Conservation (phyloP, 2,797 vertebrate genomes). For the Sphenodon punctatus region DNA sequence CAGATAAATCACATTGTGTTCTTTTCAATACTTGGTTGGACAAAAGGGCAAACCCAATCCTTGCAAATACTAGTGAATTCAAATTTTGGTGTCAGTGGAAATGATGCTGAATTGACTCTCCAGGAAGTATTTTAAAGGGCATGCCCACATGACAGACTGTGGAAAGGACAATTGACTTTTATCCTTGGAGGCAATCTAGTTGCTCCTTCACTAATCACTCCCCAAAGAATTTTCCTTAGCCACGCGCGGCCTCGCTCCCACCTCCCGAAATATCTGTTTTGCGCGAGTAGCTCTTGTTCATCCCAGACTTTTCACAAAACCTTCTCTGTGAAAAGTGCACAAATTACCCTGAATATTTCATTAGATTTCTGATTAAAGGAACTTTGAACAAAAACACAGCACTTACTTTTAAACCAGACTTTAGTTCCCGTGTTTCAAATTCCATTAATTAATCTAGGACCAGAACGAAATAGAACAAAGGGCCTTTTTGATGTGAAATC, state of each 20-base stretch:
- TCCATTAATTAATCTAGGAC: neutral
- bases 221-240: too few relatives aligned
- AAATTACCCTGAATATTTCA: fast-evolving
- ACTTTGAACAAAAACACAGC: fast-evolving
- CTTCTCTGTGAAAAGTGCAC: neutral
- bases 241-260: neutral
- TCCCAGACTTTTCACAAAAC: neutral
- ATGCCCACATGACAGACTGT: too few relatives aligned
- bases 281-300: neutral
- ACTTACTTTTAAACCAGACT: fast-evolving
- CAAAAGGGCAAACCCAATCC: too few relatives aligned
- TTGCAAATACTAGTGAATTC: too few relatives aligned
- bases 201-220: too few relatives aligned
- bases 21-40: too few relatives aligned
- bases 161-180: too few relatives aligned
- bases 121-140: too few relatives aligned
- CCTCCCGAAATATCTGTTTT: neutral
- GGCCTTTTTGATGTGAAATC: neutral
- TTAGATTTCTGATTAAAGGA: fast-evolving
- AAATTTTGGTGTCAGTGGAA: too few relatives aligned
- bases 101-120: too few relatives aligned
- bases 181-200: too few relatives aligned
- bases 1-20: neutral
- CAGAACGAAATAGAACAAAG: neutral
- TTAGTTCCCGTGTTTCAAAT: fast-evolving